phyloP scores from a whole-genome alignment of 2,797 vertebrate species.

The Crocidura indochinensis region DNA sequence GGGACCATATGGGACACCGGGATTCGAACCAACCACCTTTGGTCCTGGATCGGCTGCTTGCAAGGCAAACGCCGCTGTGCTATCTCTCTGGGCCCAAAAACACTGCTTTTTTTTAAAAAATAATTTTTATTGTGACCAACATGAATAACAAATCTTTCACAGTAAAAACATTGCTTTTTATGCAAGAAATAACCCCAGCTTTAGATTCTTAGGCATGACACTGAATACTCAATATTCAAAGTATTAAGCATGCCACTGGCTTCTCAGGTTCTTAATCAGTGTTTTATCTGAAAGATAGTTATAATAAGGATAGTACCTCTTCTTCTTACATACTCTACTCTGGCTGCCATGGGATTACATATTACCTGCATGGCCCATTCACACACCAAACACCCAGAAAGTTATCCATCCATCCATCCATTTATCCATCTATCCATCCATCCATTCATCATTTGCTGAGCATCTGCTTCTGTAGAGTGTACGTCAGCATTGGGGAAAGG shows the following conservation, averaged over 20 bases:
- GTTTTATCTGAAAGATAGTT: conserved; percentile 18
- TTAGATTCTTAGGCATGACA: neutral
- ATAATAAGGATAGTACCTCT: neutral
- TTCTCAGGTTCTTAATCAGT: neutral
- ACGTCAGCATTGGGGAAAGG: neutral
- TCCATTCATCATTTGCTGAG: conserved; percentile 41
- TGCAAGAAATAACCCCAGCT: neutral
- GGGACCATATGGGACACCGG: too few species aligned
- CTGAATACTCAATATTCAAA: conserved; percentile 31
- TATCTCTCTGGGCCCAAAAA: too few species aligned
- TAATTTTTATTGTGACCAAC: too few species aligned
- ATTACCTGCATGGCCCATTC: neutral
- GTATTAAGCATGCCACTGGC: neutral
- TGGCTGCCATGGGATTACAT: neutral
- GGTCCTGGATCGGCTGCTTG: too few species aligned
- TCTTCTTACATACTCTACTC: neutral
- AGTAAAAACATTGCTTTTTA: neutral
- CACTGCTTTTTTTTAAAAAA: too few species aligned
- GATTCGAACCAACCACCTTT: too few species aligned
- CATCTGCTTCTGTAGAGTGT: neutral
- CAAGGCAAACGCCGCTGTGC: too few species aligned
- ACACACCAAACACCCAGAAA: neutral
- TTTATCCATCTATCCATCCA: neutral
- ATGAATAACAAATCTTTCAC: too few species aligned
- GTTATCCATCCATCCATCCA: neutral